Base-by-base conservation (phyloP, 2,888 invertebrate genomes). In the Poecilobothrus nobilitatus region DNA sequence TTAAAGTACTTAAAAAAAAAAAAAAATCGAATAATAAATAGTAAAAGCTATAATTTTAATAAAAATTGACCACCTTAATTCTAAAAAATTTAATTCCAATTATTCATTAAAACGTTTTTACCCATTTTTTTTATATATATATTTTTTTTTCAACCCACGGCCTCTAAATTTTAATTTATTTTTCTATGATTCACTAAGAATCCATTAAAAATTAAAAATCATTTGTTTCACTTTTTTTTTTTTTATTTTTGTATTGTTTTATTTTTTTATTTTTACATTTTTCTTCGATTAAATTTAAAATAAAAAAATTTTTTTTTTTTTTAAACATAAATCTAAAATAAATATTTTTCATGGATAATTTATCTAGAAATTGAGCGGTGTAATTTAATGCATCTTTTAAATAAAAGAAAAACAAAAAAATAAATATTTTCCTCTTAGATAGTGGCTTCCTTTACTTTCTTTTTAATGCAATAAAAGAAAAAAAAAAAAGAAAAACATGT, bases 361-460 rank as follows among this genome's bases (percentile, higher is more conserved):
- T 53, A 53, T 53, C 53, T 53, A 53, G 1, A 53, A 53, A 53
- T 53, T 53, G 53, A 53, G n/a, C n/a, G n/a, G n/a, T 53, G n/a
- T 53, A 53, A 53, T 53, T 53, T 53, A 53, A 53, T 53, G 53
- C n/a, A 53, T 53, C 53, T n/a, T 12, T 12, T 12, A n/a, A 53
- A 53, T n/a, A 15, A 27, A 37, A 37, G 12, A 37, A 37, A 37
- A n/a, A n/a, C n/a, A n/a, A n/a, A n/a, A n/a, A n/a, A n/a, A n/a
- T n/a, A n/a, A n/a, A n/a, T 34, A n/a, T 8, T 34, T 37, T 37
- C 12, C 9, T 37, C 37, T 37, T 10, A 53, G 53, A 53, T 53
- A 53, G 53, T 53, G 53, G n/a, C n/a, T 53, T 53, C 18, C 53
- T 53, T 18, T 53, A 53, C 53, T 53, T 53, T 53, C 53, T 53